Evolutionary conservation across 2,113 vertebrate species (phyloP).

Genomic region (Centrocercus urophasianus): DNA sequence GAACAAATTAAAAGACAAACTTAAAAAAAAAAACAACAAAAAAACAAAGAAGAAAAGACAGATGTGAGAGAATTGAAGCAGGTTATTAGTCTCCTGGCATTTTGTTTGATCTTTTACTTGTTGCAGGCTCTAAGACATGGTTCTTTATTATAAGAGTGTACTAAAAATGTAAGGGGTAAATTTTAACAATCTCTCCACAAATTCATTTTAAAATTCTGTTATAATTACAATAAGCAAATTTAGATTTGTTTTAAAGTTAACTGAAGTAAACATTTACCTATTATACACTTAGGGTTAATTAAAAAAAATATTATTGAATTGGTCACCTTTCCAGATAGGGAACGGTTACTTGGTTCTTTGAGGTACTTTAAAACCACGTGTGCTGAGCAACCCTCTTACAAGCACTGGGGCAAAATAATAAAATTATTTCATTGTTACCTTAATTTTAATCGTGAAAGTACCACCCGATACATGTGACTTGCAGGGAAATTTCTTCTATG

Average conservation of each 20-base stretch:
- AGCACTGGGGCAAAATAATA: background rate
- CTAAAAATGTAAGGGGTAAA: background rate
- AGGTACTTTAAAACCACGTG: background rate
- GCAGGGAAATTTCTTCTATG: slow-evolving; percentile 84
- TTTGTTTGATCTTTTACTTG: background rate
- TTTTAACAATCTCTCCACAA: background rate
- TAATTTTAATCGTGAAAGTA: slow-evolving; percentile 84
- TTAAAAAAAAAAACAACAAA: background rate
- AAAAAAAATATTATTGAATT: background rate
- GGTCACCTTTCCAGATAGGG: background rate
- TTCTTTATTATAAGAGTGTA: background rate
- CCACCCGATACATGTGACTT: slow-evolving; percentile 90
- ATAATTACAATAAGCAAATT: background rate
- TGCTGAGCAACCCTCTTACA: background rate
- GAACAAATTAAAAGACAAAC: background rate
- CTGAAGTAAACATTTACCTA: background rate
- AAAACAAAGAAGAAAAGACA: background rate
- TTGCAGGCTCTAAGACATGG: background rate
- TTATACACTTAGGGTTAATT: accelerated
- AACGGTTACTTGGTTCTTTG: background rate
- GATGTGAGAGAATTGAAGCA: background rate
- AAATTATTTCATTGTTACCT: slow-evolving; percentile 76
- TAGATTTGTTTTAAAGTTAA: background rate
- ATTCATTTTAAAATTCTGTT: background rate
- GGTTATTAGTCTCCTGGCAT: background rate